Percentiles rank a stretch among this genome's conserved stretches.
Evolutionary conservation across 2,888 invertebrate genomes (phyloP).

Genomic region (Taphrorychus bicolor): DNA sequence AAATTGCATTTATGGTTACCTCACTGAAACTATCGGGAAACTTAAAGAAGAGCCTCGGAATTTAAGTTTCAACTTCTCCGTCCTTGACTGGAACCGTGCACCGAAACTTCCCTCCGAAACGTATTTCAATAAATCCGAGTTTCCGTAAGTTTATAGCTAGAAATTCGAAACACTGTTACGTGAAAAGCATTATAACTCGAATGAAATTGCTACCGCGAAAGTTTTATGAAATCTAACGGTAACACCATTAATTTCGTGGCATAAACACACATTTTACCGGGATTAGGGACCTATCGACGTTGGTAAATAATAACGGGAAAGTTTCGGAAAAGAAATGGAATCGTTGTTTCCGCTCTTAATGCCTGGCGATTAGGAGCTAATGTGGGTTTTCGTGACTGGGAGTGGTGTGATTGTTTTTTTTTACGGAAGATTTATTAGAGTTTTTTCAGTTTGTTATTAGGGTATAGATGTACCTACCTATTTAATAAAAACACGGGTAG

Average conservation of each 20-base stretch:
- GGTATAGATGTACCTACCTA: too few species aligned
- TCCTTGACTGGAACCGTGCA: neutral
- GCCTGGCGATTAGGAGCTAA: neutral
- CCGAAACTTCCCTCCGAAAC: neutral
- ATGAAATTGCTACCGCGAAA: neutral
- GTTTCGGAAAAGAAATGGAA: neutral
- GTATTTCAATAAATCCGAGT: conserved; percentile 1
- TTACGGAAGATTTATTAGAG: too few species aligned
- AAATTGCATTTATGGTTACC: too few species aligned
- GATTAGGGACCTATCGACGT: neutral
- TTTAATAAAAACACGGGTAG: too few species aligned
- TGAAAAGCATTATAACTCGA: conserved; percentile 2
- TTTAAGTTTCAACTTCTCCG: neutral
- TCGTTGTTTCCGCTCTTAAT: neutral
- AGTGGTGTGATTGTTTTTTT: neutral
- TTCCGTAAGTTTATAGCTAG: neutral
- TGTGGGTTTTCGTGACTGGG: too few species aligned
- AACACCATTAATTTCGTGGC: conserved; percentile 5
- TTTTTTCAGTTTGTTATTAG: too few species aligned
- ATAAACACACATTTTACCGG: conserved; percentile 7
- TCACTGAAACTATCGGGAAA: too few species aligned
- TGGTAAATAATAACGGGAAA: conserved; percentile 5
- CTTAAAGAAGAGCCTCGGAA: neutral
- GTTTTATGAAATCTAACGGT: conserved; percentile 8
- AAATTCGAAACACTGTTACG: neutral